Percentiles rank a stretch among this genome's conserved stretches.
These are phyloP conservation scores for Camptogramma bilineatum DNA, from an alignment of 2,888 invertebrate species.

Conservation along the genomic window DNA sequence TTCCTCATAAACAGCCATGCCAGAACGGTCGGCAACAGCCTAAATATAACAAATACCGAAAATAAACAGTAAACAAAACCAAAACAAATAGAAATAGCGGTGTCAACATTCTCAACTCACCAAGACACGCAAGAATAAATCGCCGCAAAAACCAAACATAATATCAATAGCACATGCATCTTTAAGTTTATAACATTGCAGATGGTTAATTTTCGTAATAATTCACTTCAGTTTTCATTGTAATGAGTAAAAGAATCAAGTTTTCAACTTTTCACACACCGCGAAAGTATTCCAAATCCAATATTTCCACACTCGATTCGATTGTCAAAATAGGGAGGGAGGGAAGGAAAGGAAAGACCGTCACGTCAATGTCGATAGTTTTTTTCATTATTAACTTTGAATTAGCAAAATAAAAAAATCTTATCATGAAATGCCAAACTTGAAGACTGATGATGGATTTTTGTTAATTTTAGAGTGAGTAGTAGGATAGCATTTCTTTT, in stretches of 20 bases:
- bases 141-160: slow-evolving; percentile 68
- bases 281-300: neutral
- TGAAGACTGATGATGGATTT: too few species aligned
- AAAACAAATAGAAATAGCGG: slow-evolving; percentile 64
- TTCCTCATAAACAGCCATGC: slow-evolving; percentile 93
- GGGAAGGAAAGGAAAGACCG: too few species aligned
- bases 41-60: slow-evolving; percentile 66
- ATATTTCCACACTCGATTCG: neutral
- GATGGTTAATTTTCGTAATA: slow-evolving; percentile 7
- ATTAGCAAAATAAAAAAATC: too few species aligned
- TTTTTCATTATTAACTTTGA: too few species aligned
- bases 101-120: slow-evolving; percentile 69
- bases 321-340: too few species aligned
- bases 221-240: neutral
- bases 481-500: too few species aligned
- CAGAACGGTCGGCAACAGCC: slow-evolving; percentile 91
- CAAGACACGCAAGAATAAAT: slow-evolving; percentile 87
- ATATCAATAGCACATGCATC: slow-evolving; percentile 72
- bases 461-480: too few species aligned
- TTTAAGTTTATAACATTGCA: slow-evolving; percentile 56
- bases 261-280: neutral
- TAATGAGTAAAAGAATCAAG: neutral
- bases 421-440: too few species aligned
- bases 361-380: too few species aligned
- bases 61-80: slow-evolving; percentile 58